Conservation (phyloP, 2,888 invertebrate species). For the Kryphioiulus occultus region DNA sequence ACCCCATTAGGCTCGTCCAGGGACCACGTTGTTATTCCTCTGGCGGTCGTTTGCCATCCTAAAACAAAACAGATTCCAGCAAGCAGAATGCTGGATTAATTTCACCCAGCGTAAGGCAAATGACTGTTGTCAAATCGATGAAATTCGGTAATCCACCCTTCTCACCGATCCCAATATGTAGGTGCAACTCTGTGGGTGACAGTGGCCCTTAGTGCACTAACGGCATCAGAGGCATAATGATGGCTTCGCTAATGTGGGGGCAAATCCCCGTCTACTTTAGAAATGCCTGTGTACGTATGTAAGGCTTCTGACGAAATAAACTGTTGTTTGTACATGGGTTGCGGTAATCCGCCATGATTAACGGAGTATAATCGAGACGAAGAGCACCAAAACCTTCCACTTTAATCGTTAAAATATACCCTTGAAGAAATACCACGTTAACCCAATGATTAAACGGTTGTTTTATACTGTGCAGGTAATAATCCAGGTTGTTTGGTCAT, state of each 20-base stretch:
- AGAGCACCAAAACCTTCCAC: neutral
- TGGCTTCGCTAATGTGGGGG: neutral
- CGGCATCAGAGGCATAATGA: neutral
- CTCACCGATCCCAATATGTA: no score
- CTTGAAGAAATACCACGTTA: neutral
- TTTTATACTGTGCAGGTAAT: neutral
- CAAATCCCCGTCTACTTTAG: neutral
- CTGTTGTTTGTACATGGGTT: constrained; percentile 18
- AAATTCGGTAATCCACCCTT: constrained; percentile 32
- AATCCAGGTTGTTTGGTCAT: no score
- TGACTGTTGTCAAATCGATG: constrained; percentile 45
- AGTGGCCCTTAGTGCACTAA: neutral
- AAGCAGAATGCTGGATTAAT: constrained; percentile 31
- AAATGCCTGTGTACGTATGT: neutral
- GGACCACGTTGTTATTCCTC: constrained; percentile 44
- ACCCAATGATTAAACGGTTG: neutral
- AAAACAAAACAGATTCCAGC: constrained; percentile 31
- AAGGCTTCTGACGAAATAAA: neutral
- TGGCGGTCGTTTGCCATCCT: constrained; percentile 44
- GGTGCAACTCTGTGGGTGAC: neutral
- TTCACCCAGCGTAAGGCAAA: constrained; percentile 39
- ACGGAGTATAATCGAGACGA: neutral
- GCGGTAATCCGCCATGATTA: constrained; percentile 8
- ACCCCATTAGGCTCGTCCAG: constrained; percentile 45
- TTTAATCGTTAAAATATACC: constrained; percentile 14